Evolutionary conservation across 2,888 invertebrate genomes (phyloP).

Genomic region (Frankliniella fusca): DNA sequence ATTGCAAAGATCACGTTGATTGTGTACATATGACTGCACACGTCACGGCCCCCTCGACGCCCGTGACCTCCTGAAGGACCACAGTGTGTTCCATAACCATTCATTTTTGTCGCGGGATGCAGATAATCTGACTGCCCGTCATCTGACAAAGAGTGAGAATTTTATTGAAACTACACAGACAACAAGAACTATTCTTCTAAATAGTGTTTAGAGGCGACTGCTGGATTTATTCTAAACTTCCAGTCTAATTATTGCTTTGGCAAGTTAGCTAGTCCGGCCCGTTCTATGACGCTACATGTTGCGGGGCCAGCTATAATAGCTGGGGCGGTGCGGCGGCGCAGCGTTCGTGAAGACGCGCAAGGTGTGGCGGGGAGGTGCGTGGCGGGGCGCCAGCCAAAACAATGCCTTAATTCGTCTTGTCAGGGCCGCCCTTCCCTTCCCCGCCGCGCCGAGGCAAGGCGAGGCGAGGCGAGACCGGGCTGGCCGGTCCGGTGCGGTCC

Average conservation of each 20-base stretch:
- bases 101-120: no score
- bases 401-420: conserved; percentile 10
- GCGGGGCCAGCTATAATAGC: neutral
- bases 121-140: no score
- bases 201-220: neutral
- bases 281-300: neutral
- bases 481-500: no score
- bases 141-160: no score
- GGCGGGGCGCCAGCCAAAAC: neutral
- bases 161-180: no score
- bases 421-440: neutral
- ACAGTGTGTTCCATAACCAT: no score
- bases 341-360: neutral
- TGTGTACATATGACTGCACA: no score
- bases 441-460: no score
- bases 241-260: neutral
- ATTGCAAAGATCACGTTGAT: no score
- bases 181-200: neutral
- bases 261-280: neutral
- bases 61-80: no score
- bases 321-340: neutral
- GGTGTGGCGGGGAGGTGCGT: neutral
- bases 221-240: neutral
- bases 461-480: no score
- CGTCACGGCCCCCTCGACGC: no score